Conservation (phyloP, 2,888 invertebrate species). For the Drosophila mercatorum region DNA sequence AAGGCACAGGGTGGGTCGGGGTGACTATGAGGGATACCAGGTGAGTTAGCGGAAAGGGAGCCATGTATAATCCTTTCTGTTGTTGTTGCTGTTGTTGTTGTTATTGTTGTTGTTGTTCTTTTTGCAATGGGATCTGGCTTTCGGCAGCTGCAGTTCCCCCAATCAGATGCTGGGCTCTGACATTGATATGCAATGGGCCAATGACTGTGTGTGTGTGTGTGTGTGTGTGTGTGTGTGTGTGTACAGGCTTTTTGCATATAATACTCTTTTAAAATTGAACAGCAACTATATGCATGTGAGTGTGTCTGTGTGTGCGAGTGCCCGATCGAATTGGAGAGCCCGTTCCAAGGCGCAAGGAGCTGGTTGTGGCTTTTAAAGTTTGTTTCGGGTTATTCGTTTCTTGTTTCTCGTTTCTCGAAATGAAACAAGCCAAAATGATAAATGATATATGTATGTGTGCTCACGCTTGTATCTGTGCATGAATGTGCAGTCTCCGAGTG, state of each 20-base stretch:
- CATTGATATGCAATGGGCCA: slow-evolving; percentile 57
- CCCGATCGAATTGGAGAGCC: background rate
- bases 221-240: slow-evolving; percentile 19
- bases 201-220: slow-evolving; percentile 18
- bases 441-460: slow-evolving; percentile 33
- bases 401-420: slow-evolving; percentile 45
- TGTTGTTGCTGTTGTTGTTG: slow-evolving; percentile 19
- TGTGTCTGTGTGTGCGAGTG: background rate
- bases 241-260: slow-evolving; percentile 43
- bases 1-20: background rate
- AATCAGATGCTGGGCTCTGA: slow-evolving; percentile 45
- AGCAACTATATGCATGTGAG: slow-evolving; percentile 27
- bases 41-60: slow-evolving; percentile 1
- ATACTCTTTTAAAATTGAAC: slow-evolving; percentile 61
- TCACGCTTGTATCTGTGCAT: slow-evolving; percentile 8
- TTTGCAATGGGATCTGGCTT: slow-evolving; percentile 47
- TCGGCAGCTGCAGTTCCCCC: slow-evolving; percentile 38
- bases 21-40: background rate
- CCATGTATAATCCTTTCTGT: slow-evolving; percentile 43
- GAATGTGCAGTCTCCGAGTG: slow-evolving; percentile 16
- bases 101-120: slow-evolving; percentile 16
- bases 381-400: slow-evolving; percentile 38
- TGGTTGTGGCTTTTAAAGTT: slow-evolving; percentile 59
- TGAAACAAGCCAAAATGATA: slow-evolving; percentile 51
- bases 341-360: slow-evolving; percentile 23